phyloP scores from a whole-genome alignment of 2,888 invertebrate genomes.

The Melipona beecheii region DNA sequence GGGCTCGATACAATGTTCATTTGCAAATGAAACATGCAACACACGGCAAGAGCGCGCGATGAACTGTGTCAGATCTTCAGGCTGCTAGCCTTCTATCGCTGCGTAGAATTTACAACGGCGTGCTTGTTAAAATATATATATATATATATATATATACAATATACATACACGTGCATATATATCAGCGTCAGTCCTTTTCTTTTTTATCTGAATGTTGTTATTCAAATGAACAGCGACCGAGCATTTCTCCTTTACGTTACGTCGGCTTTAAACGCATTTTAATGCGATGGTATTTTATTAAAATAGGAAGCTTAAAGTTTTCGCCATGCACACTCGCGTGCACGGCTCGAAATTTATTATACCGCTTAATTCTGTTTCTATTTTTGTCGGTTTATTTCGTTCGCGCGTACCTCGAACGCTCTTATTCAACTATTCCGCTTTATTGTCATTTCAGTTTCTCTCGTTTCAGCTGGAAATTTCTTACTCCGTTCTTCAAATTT shows the following conservation, averaged over 20 bases:
- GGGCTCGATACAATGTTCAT: conserved; percentile 27
- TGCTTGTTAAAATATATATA: neutral
- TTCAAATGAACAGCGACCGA: neutral
- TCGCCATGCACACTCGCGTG: neutral
- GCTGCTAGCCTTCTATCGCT: conserved; percentile 1
- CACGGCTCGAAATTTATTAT: too few species aligned
- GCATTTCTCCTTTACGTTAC: neutral
- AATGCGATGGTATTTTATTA: neutral
- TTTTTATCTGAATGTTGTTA: neutral
- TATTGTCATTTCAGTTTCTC: too few species aligned
- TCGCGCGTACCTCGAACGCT: too few species aligned
- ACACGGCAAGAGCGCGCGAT: conserved; percentile 17
- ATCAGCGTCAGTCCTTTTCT: neutral
- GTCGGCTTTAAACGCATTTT: neutral
- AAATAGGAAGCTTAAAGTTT: neutral
- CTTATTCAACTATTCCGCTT: too few species aligned
- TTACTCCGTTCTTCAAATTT: too few species aligned
- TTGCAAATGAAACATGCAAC: conserved; percentile 18
- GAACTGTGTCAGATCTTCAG: conserved; percentile 10
- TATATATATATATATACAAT: too few species aligned
- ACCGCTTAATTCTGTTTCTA: too few species aligned
- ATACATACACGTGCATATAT: too few species aligned
- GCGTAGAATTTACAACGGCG: neutral
- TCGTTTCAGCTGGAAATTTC: too few species aligned
- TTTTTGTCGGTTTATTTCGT: too few species aligned